phyloP scores from a whole-genome alignment of 2,888 invertebrate genomes.

The Clivina fossor region DNA sequence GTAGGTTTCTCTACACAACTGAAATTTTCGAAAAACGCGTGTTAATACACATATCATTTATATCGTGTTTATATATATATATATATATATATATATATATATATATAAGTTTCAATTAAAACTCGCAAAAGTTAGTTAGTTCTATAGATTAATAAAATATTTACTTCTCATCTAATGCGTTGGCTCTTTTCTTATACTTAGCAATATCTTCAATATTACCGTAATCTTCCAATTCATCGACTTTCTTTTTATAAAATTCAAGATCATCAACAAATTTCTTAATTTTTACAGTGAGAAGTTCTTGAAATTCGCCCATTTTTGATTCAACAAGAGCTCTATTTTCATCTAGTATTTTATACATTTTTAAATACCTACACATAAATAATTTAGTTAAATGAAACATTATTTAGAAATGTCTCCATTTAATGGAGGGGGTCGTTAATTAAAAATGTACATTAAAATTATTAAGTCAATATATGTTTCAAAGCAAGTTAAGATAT shows the following conservation, averaged over 20 bases:
- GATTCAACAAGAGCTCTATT: constrained; percentile 76
- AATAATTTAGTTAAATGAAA: too few relatives aligned
- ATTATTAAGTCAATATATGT: too few relatives aligned
- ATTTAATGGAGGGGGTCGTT: too few relatives aligned
- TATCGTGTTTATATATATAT: too few relatives aligned
- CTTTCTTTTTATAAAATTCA: constrained; percentile 74
- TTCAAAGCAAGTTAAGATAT: too few relatives aligned
- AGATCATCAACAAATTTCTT: constrained; percentile 82
- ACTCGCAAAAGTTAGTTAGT: not conserved
- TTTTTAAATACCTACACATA: constrained; percentile 74
- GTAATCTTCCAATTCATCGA: constrained; percentile 83
- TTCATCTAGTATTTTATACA: constrained; percentile 81
- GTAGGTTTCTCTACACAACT: too few relatives aligned
- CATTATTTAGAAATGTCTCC: too few relatives aligned
- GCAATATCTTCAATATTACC: constrained; percentile 82
- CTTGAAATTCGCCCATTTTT: constrained; percentile 86
- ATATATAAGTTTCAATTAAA: too few relatives aligned
- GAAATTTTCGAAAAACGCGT: too few relatives aligned
- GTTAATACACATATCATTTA: too few relatives aligned
- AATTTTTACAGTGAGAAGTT: constrained; percentile 73
- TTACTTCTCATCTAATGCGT: constrained; percentile 71
- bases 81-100: too few relatives aligned
- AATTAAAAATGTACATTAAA: too few relatives aligned
- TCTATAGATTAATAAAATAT: constrained; percentile 16
- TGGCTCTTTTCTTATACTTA: constrained; percentile 80